A percentile compares a stretch with the other conserved stretches of the same genome.
phyloP scores from a whole-genome alignment of 2,888 invertebrate species.

The Diaprepes abbreviatus region DNA sequence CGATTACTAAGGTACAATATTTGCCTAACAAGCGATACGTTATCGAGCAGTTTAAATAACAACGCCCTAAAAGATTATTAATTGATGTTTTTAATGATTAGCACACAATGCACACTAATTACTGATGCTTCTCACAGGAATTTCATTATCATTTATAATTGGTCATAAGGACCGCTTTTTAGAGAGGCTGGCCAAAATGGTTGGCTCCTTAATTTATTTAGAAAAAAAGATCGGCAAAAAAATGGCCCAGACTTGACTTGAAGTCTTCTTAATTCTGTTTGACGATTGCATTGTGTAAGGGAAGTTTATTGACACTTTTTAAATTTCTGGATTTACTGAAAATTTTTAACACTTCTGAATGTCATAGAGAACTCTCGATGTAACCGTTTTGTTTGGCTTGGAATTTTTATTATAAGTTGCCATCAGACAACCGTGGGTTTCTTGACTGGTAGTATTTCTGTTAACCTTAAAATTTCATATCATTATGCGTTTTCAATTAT shows the following conservation, averaged over 20 bases:
- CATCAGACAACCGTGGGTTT: too few relatives aligned
- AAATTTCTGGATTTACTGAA: too few relatives aligned
- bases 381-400: too few relatives aligned
- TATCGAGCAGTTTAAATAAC: slow-evolving; percentile 8
- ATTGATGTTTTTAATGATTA: slow-evolving; percentile 42
- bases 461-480: too few relatives aligned
- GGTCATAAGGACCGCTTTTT: slow-evolving; percentile 42
- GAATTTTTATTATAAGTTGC: too few relatives aligned
- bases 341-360: too few relatives aligned
- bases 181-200: slow-evolving; percentile 27
- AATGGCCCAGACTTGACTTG: not conserved
- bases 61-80: slow-evolving; percentile 25
- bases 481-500: too few relatives aligned
- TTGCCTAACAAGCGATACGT: slow-evolving; percentile 8
- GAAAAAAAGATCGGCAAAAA: not conserved
- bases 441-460: too few relatives aligned
- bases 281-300: not conserved
- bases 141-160: slow-evolving; percentile 47
- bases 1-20: too few relatives aligned
- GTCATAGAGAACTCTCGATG: too few relatives aligned
- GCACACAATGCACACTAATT: slow-evolving; percentile 47
- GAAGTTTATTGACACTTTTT: too few relatives aligned
- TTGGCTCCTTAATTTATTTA: not conserved
- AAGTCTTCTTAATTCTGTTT: not conserved
- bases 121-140: slow-evolving; percentile 41